Conservation (phyloP, 1,140 invertebrate species). For the Drosophila truncata region DNA sequence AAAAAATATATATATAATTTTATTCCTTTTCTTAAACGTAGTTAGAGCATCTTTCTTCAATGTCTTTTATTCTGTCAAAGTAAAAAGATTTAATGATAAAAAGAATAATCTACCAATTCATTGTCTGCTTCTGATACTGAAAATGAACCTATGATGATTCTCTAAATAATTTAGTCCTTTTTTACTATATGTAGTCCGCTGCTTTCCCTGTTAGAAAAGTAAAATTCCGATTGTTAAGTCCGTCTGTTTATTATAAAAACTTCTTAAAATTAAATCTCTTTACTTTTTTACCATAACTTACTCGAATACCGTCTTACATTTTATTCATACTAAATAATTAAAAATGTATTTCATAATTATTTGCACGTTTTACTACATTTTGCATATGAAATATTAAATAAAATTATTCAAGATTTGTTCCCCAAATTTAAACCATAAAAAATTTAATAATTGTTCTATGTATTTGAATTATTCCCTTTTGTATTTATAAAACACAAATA, state of each 20-base stretch:
- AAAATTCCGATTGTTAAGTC: neutral
- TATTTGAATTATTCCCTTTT: slow-evolving; percentile 6
- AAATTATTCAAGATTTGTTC: slow-evolving; percentile 5
- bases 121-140: slow-evolving; percentile 13
- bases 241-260: neutral
- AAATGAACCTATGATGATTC: neutral
- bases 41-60: slow-evolving; percentile 46
- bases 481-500: slow-evolving; percentile 1
- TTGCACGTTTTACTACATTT: slow-evolving; percentile 38
- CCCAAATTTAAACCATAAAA: slow-evolving; percentile 7
- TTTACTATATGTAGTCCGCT: neutral
- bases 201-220: neutral
- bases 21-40: slow-evolving; percentile 67
- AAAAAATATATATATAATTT: slow-evolving; percentile 35
- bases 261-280: slow-evolving; percentile 11
- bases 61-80: slow-evolving; percentile 38
- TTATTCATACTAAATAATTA: slow-evolving; percentile 19
- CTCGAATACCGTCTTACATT: slow-evolving; percentile 12
- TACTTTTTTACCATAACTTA: slow-evolving; percentile 12
- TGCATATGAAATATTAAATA: neutral
- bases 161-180: neutral
- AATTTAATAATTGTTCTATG: slow-evolving; percentile 2
- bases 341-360: slow-evolving; percentile 13
- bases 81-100: slow-evolving; percentile 8
- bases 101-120: no score